Base-by-base conservation (phyloP, 2,797 vertebrate species). In the Myiotriccus ornatus region DNA sequence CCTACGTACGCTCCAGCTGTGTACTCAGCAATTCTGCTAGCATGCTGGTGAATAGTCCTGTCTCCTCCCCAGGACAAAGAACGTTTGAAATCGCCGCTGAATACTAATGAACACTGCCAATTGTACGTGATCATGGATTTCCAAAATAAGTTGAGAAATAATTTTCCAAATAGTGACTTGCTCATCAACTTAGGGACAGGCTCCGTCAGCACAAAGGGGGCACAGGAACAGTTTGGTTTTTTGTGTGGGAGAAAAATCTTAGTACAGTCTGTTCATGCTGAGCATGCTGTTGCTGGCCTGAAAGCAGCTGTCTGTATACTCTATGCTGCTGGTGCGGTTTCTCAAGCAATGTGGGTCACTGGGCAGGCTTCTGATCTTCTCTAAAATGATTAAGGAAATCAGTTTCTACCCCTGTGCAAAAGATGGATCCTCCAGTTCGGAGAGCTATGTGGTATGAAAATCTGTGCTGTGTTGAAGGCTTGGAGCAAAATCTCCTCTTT, bases 211-310 rank as follows among this genome's bases (percentile, higher is more conserved):
- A 67, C 89, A 37, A 83, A 94, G 88, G 71, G 75, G 87, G 65
- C 89, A 96, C 79, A 84, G 59, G 79, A 97, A 97, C 96, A 93
- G 91, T 97, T 96, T 95, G 93, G 88, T 91, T 97, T 94, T 94
- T 53, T 91, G 85, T 87, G 68, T 95, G 85, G 94, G 90, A 95
- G 92, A 97, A 91, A 87, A 79, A 81, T 88, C 90, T 87, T 96
- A 75, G 96, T 90, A 93, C 84, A 95, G 94, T 96, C 96, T 97
- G 95, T 95, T 97, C 94, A 67, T 87, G 76, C 79, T 90, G 92
- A 96, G 90, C 68, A 10, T 94, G 86, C 93, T 95, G 80, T 86
- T 96, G 95, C 92, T 89, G 95, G 92, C 92, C 93, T 96, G 87
- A 88, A 94, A 95, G 93, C 95, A 93, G 91, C 94, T 97, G 87